Evolutionary conservation across 2,888 invertebrate genomes (phyloP).

Genomic region (Leptodirus hochenwartii): DNA sequence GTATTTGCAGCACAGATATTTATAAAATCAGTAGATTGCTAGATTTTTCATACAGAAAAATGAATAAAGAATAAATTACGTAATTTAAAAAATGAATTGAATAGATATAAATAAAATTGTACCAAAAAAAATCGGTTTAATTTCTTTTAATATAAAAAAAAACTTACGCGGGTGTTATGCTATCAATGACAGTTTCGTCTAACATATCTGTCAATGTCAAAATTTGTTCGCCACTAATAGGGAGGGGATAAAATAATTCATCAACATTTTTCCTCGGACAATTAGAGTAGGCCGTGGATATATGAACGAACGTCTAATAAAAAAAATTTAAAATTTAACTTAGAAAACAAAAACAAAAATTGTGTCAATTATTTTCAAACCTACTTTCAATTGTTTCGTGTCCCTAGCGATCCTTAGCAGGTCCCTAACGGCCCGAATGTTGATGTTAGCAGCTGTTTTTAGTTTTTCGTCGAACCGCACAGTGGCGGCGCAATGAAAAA

Average conservation of each 20-base stretch:
- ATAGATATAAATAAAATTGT: no score
- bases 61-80: no score
- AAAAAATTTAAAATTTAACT: background rate
- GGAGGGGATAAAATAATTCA: no score
- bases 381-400: conserved; percentile 44
- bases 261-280: no score
- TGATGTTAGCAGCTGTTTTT: conserved; percentile 28
- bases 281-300: conserved; percentile 40
- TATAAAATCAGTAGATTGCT: no score
- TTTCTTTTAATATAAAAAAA: no score
- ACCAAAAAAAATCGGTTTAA: no score
- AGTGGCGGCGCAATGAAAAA: conserved; percentile 35
- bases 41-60: no score
- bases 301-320: conserved; percentile 33
- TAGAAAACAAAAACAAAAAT: no score
- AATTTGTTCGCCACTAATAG: conserved; percentile 24
- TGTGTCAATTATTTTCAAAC: no score
- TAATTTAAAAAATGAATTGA: no score
- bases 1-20: no score
- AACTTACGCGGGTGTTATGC: conserved; percentile 21
- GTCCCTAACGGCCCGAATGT: conserved; percentile 31
- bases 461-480: conserved; percentile 33
- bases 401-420: conserved; percentile 27
- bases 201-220: conserved; percentile 26
- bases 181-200: conserved; percentile 23